phyloP scores from a whole-genome alignment of 2,888 invertebrate genomes.

The Megastigmus dorsalis region DNA sequence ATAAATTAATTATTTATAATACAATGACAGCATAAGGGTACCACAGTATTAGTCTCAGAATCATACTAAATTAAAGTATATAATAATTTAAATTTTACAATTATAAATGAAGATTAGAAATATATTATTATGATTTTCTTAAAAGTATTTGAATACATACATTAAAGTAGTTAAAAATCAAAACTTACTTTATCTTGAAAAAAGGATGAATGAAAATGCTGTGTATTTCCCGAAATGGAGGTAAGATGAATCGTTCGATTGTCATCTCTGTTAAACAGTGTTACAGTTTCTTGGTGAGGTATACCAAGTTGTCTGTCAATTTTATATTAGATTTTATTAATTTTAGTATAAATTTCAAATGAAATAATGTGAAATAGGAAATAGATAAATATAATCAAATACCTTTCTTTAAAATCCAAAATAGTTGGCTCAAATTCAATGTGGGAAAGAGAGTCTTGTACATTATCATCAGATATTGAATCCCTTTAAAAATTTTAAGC shows the following conservation, averaged over 20 bases:
- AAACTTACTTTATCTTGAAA: conserved; percentile 91
- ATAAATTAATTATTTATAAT: neutral
- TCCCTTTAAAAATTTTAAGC: conserved; percentile 62
- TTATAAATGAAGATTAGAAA: neutral
- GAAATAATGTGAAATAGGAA: conserved; percentile 23
- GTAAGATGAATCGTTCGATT: conserved; percentile 93
- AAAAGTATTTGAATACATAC: neutral
- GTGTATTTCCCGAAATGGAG: conserved; percentile 95
- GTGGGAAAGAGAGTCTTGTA: conserved; percentile 73
- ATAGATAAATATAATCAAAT: conserved; percentile 48
- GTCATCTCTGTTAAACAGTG: conserved; percentile 89
- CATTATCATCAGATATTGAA: conserved; percentile 63
- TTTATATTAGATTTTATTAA: conserved; percentile 57
- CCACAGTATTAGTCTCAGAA: too few species aligned
- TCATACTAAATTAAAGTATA: conserved; percentile 19
- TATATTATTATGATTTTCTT: too few species aligned
- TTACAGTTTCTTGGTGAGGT: conserved; percentile 90
- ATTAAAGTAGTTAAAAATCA: neutral
- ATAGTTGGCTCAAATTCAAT: conserved; percentile 81
- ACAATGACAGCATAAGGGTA: too few species aligned
- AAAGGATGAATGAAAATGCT: conserved; percentile 97
- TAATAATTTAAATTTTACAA: neutral
- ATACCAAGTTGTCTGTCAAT: conserved; percentile 86
- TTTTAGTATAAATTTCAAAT: neutral
- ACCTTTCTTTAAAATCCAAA: conserved; percentile 84